Evolutionary conservation across 2,888 invertebrate species (phyloP), one percentile per base, ranked within the genome.

Genomic region (Pomacea canaliculata): DNA sequence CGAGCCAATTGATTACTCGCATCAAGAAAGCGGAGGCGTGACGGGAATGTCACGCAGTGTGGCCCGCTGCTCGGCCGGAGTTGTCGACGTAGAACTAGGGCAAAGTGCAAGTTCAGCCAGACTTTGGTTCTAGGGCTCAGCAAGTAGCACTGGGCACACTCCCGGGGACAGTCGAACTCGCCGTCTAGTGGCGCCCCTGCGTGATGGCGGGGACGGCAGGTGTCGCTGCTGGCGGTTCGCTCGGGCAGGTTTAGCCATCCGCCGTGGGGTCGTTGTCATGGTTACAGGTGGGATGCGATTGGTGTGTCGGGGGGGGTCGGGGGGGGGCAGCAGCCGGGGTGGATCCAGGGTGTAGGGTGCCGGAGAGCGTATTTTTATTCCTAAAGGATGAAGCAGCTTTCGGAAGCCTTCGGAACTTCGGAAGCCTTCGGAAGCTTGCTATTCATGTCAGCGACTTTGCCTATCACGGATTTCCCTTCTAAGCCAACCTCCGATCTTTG

Each of bases 21-120:
- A 60, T 75, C 66, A 77, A 56, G 59, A 72, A 23, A 1, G 72
- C 72, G 23, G 71, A 73, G 19, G 37, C 9, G 46, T 71, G 60
- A 59, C 23, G 5, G 75, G 72, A 56, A 72, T 71, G 48, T 27
- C 16, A 8, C 56, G n/a, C n/a, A 75, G 49, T 10, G 46, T 48
- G 23, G 71, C 59, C 71, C 66, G 56, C 7, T 72, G 46, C 27
- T 71, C 59, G 48, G 51, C 5, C 5, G 12, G 69, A 62, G 2
- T 68, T 66, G 7, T 70, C 72, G 37, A 79, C n/a, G n/a, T n/a
- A n/a, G n/a, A 65, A 7, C 60, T 48, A 4, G 60, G 60, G 63
- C 18, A 77, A 74, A 8, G 79, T 75, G 49, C 79, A 79, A 79
- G 73, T 77, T 77, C 66, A 79, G 75, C 72, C 68, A 75, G 23